A percentile compares a stretch with the other conserved stretches of the same genome.
These are phyloP conservation scores for Phaedon cochleariae DNA, from an alignment of 2,888 invertebrate genomes.

Conservation along the genomic window DNA sequence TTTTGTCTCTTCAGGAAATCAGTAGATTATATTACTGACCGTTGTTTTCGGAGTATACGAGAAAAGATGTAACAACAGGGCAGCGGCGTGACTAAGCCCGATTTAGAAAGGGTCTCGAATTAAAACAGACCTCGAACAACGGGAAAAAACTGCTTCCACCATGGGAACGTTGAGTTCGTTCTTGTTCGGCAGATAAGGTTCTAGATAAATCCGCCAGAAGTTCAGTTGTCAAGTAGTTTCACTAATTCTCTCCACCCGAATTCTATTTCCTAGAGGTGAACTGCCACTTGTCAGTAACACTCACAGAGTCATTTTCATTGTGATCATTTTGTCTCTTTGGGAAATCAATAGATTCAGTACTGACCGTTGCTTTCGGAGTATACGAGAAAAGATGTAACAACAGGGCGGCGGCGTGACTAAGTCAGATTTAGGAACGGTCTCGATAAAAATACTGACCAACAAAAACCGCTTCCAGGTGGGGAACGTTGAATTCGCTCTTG, in stretches of 20 bases:
- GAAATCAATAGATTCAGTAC: no score
- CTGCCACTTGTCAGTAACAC: no score
- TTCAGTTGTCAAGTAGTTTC: no score
- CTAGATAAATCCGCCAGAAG: constrained; percentile 58
- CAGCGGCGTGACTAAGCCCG: constrained; percentile 67
- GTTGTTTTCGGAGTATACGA: no score
- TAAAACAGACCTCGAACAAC: constrained; percentile 46
- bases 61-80: constrained; percentile 64
- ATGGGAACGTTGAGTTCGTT: constrained; percentile 82
- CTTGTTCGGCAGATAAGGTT: constrained; percentile 87
- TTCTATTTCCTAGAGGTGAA: no score
- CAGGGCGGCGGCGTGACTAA: constrained; percentile 66
- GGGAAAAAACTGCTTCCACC: constrained; percentile 51
- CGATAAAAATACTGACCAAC: constrained; percentile 50
- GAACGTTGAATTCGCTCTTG: constrained; percentile 79
- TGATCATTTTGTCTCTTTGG: no score
- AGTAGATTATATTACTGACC: no score
- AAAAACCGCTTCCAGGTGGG: constrained; percentile 63
- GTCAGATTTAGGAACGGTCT: constrained; percentile 69
- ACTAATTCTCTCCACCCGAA: no score
- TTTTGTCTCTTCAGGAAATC: no score
- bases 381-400: constrained; percentile 65
- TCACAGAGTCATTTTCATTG: no score
- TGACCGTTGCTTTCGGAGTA: no score
- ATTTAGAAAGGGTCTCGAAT: constrained; percentile 67